Conservation (phyloP, 2,888 invertebrate genomes). For the Euproctis similis region DNA sequence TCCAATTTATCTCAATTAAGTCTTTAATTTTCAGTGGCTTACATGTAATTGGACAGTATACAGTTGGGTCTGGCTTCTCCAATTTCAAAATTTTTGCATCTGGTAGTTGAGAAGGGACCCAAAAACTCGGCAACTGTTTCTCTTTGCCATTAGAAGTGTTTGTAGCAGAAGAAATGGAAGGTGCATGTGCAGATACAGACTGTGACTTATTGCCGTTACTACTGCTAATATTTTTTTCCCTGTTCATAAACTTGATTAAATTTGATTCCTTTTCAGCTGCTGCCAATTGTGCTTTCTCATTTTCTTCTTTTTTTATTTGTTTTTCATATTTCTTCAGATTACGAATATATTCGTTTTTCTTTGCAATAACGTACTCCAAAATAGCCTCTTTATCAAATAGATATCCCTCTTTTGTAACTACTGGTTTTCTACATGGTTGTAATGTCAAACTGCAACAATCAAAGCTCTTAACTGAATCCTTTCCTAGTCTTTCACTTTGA, state of each 20-base stretch:
- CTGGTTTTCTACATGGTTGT: constrained; percentile 96
- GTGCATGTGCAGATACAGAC: constrained; percentile 8
- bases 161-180: constrained; percentile 77
- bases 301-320: constrained; percentile 85
- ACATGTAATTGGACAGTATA: constrained; percentile 69
- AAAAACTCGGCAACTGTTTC: constrained; percentile 93
- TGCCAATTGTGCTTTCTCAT: constrained; percentile 80
- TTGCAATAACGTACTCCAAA: constrained; percentile 93
- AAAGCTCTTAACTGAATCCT: constrained; percentile 93
- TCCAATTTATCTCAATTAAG: constrained; percentile 94
- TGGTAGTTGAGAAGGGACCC: constrained; percentile 96
- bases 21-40: constrained; percentile 93
- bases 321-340: constrained; percentile 95
- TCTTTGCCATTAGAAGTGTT: constrained; percentile 87
- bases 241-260: constrained; percentile 86
- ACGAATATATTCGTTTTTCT: constrained; percentile 92
- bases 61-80: constrained; percentile 56
- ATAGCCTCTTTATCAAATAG: constrained; percentile 98
- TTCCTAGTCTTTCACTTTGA: constrained; percentile 89
- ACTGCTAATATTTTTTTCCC: constrained; percentile 85
- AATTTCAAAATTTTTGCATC: constrained; percentile 82
- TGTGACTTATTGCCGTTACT: constrained; percentile 26
- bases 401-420: constrained; percentile 89
- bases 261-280: constrained; percentile 84
- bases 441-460: constrained; percentile 98